These are phyloP conservation scores for Onthophagus sagittarius DNA, from an alignment of 2,888 invertebrate species.

Conservation along the genomic window DNA sequence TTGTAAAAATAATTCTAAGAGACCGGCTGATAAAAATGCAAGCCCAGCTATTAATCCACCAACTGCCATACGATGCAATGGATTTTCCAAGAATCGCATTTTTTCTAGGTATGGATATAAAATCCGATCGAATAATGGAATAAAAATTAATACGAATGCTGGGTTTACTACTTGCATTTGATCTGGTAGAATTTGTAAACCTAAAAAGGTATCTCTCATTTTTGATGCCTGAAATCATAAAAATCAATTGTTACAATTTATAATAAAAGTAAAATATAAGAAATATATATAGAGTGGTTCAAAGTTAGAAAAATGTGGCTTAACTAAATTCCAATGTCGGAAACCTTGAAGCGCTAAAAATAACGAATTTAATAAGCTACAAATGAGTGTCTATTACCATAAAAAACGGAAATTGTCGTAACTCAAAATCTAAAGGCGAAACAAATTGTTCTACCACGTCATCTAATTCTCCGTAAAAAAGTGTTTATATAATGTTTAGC, in stretches of 20 bases:
- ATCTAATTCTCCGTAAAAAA: no score
- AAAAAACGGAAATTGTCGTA: no score
- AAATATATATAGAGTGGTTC: no score
- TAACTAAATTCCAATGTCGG: no score
- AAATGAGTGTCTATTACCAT: no score
- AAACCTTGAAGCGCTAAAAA: no score
- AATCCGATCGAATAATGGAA: slow-evolving; percentile 59
- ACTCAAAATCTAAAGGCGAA: no score
- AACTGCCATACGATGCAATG: slow-evolving; percentile 70
- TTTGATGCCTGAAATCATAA: slow-evolving; percentile 62
- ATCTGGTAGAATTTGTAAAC: slow-evolving; percentile 65
- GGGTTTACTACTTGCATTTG: slow-evolving; percentile 81
- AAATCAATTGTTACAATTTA: background rate
- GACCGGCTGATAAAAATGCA: slow-evolving; percentile 47
- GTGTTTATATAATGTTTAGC: no score
- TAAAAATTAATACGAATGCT: slow-evolving; percentile 65
- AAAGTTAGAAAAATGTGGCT: no score
- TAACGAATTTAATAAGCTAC: no score
- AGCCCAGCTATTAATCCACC: slow-evolving; percentile 60
- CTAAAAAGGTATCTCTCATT: slow-evolving; percentile 62
- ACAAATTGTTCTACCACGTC: no score
- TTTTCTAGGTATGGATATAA: slow-evolving; percentile 55
- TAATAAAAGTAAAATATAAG: no score
- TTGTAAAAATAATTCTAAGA: slow-evolving; percentile 57
- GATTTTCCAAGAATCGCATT: slow-evolving; percentile 50